A percentile compares a stretch with the other conserved stretches of the same genome.
phyloP scores from a whole-genome alignment of 2,797 vertebrate genomes.

The Tachyglossus aculeatus region DNA sequence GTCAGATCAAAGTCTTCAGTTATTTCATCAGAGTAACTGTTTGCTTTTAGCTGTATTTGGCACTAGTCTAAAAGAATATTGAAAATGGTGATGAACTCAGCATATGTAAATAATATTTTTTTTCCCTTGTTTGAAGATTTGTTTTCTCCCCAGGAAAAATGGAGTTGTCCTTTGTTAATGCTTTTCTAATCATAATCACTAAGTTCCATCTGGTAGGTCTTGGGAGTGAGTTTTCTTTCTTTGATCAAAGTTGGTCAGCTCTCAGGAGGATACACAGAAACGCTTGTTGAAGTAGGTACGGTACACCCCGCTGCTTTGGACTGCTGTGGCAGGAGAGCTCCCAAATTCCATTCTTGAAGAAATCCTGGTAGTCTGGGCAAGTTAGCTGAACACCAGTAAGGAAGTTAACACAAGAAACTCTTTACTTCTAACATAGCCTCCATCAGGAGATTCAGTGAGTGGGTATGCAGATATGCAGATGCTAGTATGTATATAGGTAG shows the following conservation, averaged over 20 bases:
- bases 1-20: conserved; percentile 60
- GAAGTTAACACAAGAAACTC: too few relatives aligned
- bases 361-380: too few relatives aligned
- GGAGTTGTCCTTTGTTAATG: conserved; percentile 46
- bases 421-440: too few relatives aligned
- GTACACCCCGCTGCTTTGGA: too few relatives aligned
- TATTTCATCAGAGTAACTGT: conserved; percentile 53
- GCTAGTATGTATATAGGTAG: too few relatives aligned
- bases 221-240: conserved; percentile 40
- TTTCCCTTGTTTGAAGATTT: conserved; percentile 43
- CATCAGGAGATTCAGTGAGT: too few relatives aligned
- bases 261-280: too few relatives aligned
- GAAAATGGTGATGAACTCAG: conserved; percentile 64
- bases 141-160: conserved; percentile 43
- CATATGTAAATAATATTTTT: conserved; percentile 58
- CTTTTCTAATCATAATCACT: conserved; percentile 61
- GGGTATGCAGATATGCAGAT: too few relatives aligned
- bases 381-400: too few relatives aligned
- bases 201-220: conserved; percentile 43
- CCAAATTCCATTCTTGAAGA: too few relatives aligned
- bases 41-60: conserved; percentile 53
- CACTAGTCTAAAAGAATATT: conserved; percentile 61
- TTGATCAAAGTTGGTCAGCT: neutral
- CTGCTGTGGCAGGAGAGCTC: too few relatives aligned
- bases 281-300: too few relatives aligned